Conservation (phyloP, 2,797 vertebrate species). For the Anabacerthia variegaticeps region DNA sequence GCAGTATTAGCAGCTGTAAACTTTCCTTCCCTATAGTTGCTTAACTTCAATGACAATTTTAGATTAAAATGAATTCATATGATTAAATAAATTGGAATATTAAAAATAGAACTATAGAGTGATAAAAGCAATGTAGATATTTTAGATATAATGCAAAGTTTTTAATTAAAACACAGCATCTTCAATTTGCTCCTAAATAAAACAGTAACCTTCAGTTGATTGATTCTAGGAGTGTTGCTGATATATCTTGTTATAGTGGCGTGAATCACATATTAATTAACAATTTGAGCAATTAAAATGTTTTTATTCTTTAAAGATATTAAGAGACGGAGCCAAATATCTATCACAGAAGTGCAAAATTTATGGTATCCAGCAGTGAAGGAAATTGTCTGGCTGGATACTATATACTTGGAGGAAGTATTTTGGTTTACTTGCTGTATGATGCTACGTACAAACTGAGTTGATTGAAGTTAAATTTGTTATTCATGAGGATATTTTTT, state of each 20-base stretch:
- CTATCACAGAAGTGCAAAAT: slow-evolving; percentile 55
- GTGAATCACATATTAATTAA: slow-evolving; percentile 63
- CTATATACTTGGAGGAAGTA: slow-evolving; percentile 43
- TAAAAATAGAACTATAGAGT: slow-evolving; percentile 33
- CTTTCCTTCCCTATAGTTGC: neutral
- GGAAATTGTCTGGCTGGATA: slow-evolving; percentile 51
- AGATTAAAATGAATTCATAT: slow-evolving; percentile 17
- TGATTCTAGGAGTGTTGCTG: slow-evolving; percentile 68
- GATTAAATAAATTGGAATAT: slow-evolving; percentile 32
- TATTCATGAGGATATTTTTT: slow-evolving; percentile 58
- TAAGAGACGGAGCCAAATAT: slow-evolving; percentile 70
- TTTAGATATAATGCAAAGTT: slow-evolving; percentile 18
- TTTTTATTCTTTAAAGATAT: slow-evolving; percentile 74
- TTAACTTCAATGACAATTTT: slow-evolving; percentile 11
- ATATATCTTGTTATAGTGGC: slow-evolving; percentile 48
- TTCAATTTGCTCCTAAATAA: slow-evolving; percentile 68
- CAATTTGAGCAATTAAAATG: slow-evolving; percentile 76
- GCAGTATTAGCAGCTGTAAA: neutral
- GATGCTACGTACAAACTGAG: slow-evolving; percentile 40
- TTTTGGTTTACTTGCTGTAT: slow-evolving; percentile 55
- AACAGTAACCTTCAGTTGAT: slow-evolving; percentile 68
- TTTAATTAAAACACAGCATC: slow-evolving; percentile 48
- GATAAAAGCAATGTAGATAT: slow-evolving; percentile 45
- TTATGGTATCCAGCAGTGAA: slow-evolving; percentile 59
- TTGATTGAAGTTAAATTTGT: slow-evolving; percentile 36